Evolutionary conservation across 2,797 vertebrate species (phyloP).

Genomic region (Sardinella longiceps): DNA sequence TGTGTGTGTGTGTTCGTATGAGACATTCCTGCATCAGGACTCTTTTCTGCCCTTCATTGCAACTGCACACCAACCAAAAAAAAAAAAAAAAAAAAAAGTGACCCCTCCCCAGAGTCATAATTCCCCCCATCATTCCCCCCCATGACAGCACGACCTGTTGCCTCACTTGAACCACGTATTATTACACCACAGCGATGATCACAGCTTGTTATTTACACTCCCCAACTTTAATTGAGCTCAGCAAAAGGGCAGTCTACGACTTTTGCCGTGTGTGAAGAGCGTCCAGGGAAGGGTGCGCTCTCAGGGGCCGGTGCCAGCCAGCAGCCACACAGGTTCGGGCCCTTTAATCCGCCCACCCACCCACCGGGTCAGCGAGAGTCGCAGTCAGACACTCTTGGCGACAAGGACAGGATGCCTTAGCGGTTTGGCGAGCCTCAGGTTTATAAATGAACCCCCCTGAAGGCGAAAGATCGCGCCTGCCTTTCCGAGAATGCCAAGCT

Average conservation of each 20-base stretch:
- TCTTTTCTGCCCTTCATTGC: background rate
- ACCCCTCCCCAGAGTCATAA: no score
- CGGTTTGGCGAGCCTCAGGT: conserved; percentile 2
- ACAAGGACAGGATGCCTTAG: conserved; percentile 21
- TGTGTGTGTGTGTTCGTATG: background rate
- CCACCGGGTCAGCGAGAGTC: background rate
- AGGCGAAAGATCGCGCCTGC: background rate
- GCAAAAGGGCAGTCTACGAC: background rate
- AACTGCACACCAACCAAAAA: background rate
- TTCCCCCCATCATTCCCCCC: no score
- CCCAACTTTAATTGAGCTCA: background rate
- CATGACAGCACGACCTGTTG: no score
- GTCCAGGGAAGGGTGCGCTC: no score
- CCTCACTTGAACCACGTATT: background rate
- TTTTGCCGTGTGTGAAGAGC: background rate
- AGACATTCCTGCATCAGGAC: background rate
- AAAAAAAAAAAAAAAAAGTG: no score
- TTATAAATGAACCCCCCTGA: conserved; percentile 19
- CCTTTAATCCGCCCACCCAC: background rate
- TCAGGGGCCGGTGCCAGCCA: no score
- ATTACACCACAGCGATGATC: background rate
- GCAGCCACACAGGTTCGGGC: background rate
- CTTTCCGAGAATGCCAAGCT: background rate
- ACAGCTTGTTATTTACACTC: background rate
- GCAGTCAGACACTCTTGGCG: background rate